These are phyloP conservation scores for Pantherophis alleghaniensis DNA, from an alignment of 2,797 vertebrate genomes.

Conservation along the genomic window DNA sequence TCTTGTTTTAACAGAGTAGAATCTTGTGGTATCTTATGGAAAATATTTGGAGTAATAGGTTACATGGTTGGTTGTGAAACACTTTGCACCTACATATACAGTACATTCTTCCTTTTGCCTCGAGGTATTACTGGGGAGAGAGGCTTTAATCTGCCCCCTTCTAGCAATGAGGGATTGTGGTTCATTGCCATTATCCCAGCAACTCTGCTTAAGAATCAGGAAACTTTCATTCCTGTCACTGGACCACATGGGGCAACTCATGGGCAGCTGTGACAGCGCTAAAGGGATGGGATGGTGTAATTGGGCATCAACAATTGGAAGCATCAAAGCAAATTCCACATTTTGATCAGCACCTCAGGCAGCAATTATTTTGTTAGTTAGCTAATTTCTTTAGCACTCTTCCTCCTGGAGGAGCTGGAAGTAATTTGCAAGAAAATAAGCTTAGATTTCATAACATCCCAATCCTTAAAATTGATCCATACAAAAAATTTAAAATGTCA, in stretches of 20 bases:
- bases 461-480: not conserved
- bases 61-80: not conserved
- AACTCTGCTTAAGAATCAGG: not conserved
- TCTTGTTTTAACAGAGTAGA: not conserved
- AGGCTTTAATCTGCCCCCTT: not conserved
- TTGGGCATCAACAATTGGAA: not conserved
- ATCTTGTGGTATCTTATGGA: not conserved
- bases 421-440: not conserved
- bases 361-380: not conserved
- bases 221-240: not conserved
- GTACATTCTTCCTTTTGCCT: not conserved
- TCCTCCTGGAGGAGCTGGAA: not conserved
- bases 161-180: not conserved
- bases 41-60: not conserved
- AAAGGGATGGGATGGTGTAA: no score
- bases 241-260: not conserved
- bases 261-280: not conserved
- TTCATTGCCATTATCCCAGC: not conserved
- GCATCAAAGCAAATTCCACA: not conserved
- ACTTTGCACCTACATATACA: not conserved
- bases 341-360: not conserved
- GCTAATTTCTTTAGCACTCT: not conserved
- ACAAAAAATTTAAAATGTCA: not conserved
- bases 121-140: not conserved
- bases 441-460: not conserved